Percentiles rank a stretch among this genome's conserved stretches.
phyloP scores from a whole-genome alignment of 2,888 invertebrate species.

The Aethes cnicana region DNA sequence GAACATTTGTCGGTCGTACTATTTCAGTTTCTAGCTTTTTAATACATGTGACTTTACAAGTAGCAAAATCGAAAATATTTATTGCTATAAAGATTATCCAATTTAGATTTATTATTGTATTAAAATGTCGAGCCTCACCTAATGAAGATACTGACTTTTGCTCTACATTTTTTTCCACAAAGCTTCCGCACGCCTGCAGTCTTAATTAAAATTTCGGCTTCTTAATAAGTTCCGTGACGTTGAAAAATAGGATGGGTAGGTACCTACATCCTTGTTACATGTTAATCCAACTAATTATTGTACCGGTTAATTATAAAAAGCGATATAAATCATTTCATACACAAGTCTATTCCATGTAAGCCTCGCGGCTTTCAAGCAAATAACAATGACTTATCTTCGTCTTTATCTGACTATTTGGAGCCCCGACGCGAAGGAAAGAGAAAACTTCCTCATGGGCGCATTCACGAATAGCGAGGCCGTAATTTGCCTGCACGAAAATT shows the following conservation, averaged over 20 bases:
- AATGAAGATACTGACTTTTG: constrained; percentile 32
- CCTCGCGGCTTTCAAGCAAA: constrained; percentile 67
- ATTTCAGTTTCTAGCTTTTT: constrained; percentile 51
- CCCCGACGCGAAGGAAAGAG: constrained; percentile 56
- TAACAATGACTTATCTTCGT: constrained; percentile 58
- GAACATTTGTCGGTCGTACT: constrained; percentile 78
- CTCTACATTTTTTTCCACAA: constrained; percentile 35
- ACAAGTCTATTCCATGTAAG: constrained; percentile 58
- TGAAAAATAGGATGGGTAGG: constrained; percentile 55
- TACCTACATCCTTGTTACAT: constrained; percentile 63
- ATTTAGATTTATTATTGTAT: constrained; percentile 1
- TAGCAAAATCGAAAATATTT: not conserved
- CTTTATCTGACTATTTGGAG: constrained; percentile 54
- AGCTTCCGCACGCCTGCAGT: constrained; percentile 49
- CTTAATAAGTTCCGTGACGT: constrained; percentile 57
- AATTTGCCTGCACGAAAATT: constrained; percentile 82
- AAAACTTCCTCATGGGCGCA: constrained; percentile 46
- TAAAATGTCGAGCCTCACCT: constrained; percentile 6
- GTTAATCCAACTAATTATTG: constrained; percentile 75
- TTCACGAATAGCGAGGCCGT: constrained; percentile 69
- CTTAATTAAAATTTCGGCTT: constrained; percentile 54
- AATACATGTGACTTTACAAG: not conserved
- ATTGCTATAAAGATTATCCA: not conserved
- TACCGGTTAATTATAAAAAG: constrained; percentile 74
- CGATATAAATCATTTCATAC: constrained; percentile 71